These are phyloP conservation scores for Agrypnia vestita DNA, from an alignment of 1,140 invertebrate genomes.

Conservation along the genomic window DNA sequence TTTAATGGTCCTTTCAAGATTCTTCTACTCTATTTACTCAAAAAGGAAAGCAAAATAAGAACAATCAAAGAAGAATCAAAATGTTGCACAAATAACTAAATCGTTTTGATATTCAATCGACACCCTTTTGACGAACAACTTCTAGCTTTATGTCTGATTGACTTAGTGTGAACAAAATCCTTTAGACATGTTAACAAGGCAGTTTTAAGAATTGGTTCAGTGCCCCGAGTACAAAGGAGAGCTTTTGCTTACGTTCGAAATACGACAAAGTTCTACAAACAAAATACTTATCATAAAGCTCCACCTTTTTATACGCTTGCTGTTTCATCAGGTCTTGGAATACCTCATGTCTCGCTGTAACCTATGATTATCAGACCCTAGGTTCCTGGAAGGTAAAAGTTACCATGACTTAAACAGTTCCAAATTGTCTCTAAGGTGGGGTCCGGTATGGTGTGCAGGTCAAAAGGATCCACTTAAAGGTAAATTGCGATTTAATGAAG, in stretches of 20 bases:
- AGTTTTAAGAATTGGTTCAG: neutral
- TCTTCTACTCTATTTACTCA: too few species aligned
- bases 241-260: too few species aligned
- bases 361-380: conserved; percentile 14
- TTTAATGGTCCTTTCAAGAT: neutral
- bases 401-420: neutral
- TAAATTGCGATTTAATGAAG: conserved; percentile 34
- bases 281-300: neutral
- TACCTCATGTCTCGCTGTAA: neutral
- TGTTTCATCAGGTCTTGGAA: neutral
- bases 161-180: neutral
- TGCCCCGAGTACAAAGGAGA: too few species aligned
- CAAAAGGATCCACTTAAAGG: conserved; percentile 24
- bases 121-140: neutral
- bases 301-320: neutral
- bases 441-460: neutral
- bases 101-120: neutral
- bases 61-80: too few species aligned
- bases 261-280: too few species aligned
- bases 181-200: neutral
- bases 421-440: conserved; percentile 24
- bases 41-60: too few species aligned
- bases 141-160: neutral
- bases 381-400: conserved; percentile 14
- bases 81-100: too few species aligned